Base-by-base conservation (phyloP, 2,888 invertebrate genomes). In the Apamea crenata region DNA sequence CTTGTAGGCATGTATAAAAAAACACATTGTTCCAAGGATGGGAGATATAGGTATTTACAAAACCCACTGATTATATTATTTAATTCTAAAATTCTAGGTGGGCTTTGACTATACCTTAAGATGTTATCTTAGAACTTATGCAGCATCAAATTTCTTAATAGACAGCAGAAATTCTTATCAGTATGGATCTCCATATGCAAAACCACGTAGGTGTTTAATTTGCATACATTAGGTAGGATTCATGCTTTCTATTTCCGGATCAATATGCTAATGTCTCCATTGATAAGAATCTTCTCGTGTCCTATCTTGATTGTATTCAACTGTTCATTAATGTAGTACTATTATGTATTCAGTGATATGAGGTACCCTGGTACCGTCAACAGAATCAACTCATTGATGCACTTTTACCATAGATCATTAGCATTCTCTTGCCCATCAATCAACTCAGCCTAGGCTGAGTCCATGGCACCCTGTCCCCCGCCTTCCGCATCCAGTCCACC, bases 171-270 rank as follows among this genome's bases (percentile, higher is more conserved):
- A 5, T 14, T 25, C 29, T 78, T 74, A 85, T 84, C 81, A 81
- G 61, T 32, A 47, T 8, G 25, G 47, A 83, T 82, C 74, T 82
- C 7, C 5, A 50, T 44, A 63, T 63, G 83, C 66, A 61, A n/a
- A 83, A 68, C 36, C 44, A 21, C 44, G 71, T 72, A 75, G 69
- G 76, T 73, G 84, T 80, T 80, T n/a, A 69, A 73, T 83, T 80
- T 69, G 53, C 73, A 83, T 83, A 63, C 36, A 83, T 66, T 77
- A 80, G 36, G 56, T 69, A 66, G 59, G 29, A 71, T 79, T 50
- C 61, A 74, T 79, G 70, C 74, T 80, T 83, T 83, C 84, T 83
- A 83, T 82, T 83, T 83, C 83, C 83, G 63, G 59, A 74, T 50
- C 8, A 83, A 70, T 66, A 83, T 82, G 82, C 78, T 69, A 78